Percentiles rank a stretch among this genome's conserved stretches.
phyloP scores from a whole-genome alignment of 2,113 vertebrate genomes.

The Gila orcuttii region DNA sequence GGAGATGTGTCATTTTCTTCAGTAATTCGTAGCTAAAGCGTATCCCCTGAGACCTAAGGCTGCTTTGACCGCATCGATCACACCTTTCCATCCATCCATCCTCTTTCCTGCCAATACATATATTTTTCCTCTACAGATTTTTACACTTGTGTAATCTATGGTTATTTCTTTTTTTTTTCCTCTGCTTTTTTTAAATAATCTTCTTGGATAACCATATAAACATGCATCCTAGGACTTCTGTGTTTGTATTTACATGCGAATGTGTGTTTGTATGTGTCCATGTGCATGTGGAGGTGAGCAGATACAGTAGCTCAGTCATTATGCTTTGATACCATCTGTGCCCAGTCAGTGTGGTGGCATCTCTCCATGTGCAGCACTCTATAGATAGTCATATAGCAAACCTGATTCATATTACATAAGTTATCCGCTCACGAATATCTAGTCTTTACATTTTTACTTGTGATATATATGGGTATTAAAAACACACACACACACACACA shows the following conservation, averaged over 20 bases:
- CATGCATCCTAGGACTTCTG: background rate
- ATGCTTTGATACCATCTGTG: conserved; percentile 79
- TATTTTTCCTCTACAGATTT: conserved; percentile 45
- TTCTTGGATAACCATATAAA: conserved; percentile 10
- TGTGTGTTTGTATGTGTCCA: conserved; percentile 42
- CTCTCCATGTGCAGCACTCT: conserved; percentile 60
- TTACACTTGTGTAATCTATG: background rate
- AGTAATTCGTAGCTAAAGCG: conserved; percentile 62
- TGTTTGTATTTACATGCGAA: conserved; percentile 46
- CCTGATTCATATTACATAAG: background rate
- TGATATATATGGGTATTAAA: too few species aligned
- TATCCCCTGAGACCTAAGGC: conserved; percentile 59
- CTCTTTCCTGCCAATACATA: conserved; percentile 62
- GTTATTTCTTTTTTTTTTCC: background rate
- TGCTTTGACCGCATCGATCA: conserved; percentile 64
- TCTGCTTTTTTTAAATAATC: conserved; percentile 29
- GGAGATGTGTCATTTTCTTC: conserved; percentile 65
- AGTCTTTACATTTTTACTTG: too few species aligned
- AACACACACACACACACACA: too few species aligned
- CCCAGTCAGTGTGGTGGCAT: conserved; percentile 69
- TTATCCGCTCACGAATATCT: background rate
- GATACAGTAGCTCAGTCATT: conserved; percentile 66
- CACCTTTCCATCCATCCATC: conserved; percentile 63
- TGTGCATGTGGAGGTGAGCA: conserved; percentile 59
- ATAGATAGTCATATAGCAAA: conserved; percentile 58